Conservation (phyloP, 2,888 invertebrate species). For the Scaeva pyrastri region DNA sequence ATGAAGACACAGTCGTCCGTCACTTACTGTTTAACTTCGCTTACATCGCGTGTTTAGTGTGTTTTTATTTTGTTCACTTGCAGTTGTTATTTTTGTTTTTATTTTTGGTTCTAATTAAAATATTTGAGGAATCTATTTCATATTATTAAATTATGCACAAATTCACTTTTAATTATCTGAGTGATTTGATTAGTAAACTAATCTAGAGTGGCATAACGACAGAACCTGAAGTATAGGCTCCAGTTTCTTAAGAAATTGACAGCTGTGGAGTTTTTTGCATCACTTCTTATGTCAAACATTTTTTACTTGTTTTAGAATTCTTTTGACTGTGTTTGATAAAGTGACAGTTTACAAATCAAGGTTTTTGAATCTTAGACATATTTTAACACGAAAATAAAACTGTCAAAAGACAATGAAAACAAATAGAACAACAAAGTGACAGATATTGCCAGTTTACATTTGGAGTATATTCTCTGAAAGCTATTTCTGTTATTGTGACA, state of each 20-base stretch:
- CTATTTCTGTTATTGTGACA: no score
- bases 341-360: no score
- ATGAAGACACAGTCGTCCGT: slow-evolving; percentile 14
- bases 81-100: not conserved
- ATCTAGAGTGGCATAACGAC: slow-evolving; percentile 36
- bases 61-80: slow-evolving; percentile 12
- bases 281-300: no score
- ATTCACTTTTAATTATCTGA: not conserved
- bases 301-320: no score
- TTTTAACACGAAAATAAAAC: no score
- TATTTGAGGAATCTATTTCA: slow-evolving; percentile 8
- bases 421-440: no score
- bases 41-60: slow-evolving; percentile 52
- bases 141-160: slow-evolving; percentile 16
- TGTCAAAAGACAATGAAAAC: no score
- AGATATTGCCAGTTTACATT: no score
- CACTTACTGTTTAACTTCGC: slow-evolving; percentile 39
- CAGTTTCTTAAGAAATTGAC: not conserved
- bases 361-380: no score
- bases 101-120: not conserved
- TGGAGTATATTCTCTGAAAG: no score
- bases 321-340: no score
- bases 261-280: no score
- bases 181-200: slow-evolving; percentile 14
- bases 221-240: not conserved